Evolutionary conservation across 2,797 vertebrate genomes (phyloP), one percentile per base, ranked within the genome.

Genomic region (Rhinatrema bivittatum): DNA sequence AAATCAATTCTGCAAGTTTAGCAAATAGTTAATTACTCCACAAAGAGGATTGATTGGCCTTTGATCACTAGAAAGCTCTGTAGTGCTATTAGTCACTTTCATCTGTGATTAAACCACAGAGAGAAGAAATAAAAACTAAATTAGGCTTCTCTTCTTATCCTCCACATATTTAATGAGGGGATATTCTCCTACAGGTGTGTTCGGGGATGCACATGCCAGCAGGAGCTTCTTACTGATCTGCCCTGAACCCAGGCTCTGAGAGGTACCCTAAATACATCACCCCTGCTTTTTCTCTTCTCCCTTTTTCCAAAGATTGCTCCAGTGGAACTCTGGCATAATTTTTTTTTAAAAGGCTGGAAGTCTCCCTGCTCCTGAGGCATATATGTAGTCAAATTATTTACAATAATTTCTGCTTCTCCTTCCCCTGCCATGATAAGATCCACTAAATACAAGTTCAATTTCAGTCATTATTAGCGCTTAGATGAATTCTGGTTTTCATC

Each of bases 1-100:
- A 90, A 91, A 86, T 89, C 84, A 89, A 89, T 90, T 84, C 82
- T 85, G 85, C 84, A 90, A 89, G 87, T 91, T 91, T 91, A 91
- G 87, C 87, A 91, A 91, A 91, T 87, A 83, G 81, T 90, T 90
- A 87, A 89, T 90, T 89, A 90, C 84, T 85, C 79, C 79, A 85
- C 72, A 80, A 80, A 81, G 81, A 78, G 72, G 74, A 88, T 87
- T 88, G 86, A 90, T 89, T 86, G 82, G 73, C 70, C 83, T 76
- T 81, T 75, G 72, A 83, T 79, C 74, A 83, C 73, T 82, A 77
- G 79, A 79, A 87, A 79, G 76, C 78, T 81, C 65, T 74, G 75
- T 73, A 68, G 80, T 75, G 77, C 76, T 81, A 86, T 89, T 88
- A 88, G 83, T 89, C 86, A 84, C 76, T 82, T 78, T 85, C 85